Base-by-base conservation (phyloP, 2,797 vertebrate genomes). In the Enteromius radiatus region DNA sequence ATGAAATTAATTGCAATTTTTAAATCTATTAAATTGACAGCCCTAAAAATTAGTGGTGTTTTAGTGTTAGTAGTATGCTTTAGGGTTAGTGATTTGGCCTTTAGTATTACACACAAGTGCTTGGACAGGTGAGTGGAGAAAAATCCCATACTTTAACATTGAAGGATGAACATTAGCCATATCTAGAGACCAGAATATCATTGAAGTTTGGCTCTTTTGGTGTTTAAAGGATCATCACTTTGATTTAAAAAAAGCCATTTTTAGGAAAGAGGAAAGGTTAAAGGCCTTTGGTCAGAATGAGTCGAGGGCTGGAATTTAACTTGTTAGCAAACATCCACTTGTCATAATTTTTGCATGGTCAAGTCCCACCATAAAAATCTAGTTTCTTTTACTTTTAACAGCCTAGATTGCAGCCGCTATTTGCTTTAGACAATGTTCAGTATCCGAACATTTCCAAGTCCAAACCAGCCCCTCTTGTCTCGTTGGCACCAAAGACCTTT, bases 401-500 rank as follows among this genome's bases (percentile, higher is more conserved):
- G 2, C n/a, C n/a, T n/a, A n/a, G 12, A 64, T 49, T 73, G 36
- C 47, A 36, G 47, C 21, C 45, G 11, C 33, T 47, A n/a, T 52
- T 23, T 78, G n/a, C 9, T 70, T 70, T n/a, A 26, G 33, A 75
- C 59, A 23, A 38, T 31, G 17, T 70, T 70, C 67, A 59, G 26
- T 80, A n/a, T 70, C 49, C n/a, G 4, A 47, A 45, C 38, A 9
- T 63, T 31, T 65, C 8, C 41, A 28, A 81, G 38, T 76, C 41
- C 41, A 80, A 70, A 38, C 31, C 45, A 38, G 38, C 31, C 7
- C 76, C 21, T 59, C 11, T 23, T 14, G 45, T n/a, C 63, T 79
- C 28, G 9, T 69, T 78, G 36, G 45, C n/a, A 28, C 43, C 5
- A 11, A 19, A 70, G 67, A 70, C 47, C 76, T 69, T 81, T 69